Evolutionary conservation across 2,888 invertebrate genomes (phyloP), one percentile per base, ranked within the genome.

Genomic region (Diabrotica balteata): DNA sequence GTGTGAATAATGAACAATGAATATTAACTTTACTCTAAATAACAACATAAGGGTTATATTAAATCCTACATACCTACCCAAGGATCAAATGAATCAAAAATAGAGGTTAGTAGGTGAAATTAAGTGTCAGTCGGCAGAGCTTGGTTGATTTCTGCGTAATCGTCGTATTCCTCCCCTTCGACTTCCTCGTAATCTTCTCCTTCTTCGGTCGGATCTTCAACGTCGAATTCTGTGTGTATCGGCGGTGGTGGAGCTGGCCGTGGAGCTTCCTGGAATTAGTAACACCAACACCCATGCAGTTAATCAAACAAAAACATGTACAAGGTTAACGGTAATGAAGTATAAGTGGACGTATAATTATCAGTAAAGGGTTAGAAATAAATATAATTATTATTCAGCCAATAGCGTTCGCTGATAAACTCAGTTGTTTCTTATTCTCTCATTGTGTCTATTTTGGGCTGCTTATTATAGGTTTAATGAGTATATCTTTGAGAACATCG

Each of bases 121-220:
- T 66, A 66, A 59, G 51, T 62, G 59, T 69, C 81, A 54, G 81
- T 80, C 60, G 82, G 79, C 68, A 81, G 77, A 53, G 83, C 83
- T 60, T 81, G 80, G 71, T 85, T 85, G 65, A 80, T 78, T 58
- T 88, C 88, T 55, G 89, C 84, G 84, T 90, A 87, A 67, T 86
- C 86, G 59, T 89, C 88, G 76, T 89, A 88, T 77, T 90, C 89
- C 68, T 89, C 88, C 75, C 87, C 86, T 45, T 78, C 80, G 66
- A 88, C 88, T 70, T 89, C 88, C 76, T 89, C 87, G 49, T 87
- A 87, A 62, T 85, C 86, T 58, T 86, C 84, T 66, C 84, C 85
- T 63, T 87, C 88, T 73, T 88, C 88, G 1, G 72, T 74, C 81
- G 87, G 80, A 82, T 88, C 81, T 62, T 83, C 83, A 9, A 71